These are phyloP conservation scores for Epinotia demarniana DNA, from an alignment of 2,888 invertebrate genomes.

Conservation along the genomic window DNA sequence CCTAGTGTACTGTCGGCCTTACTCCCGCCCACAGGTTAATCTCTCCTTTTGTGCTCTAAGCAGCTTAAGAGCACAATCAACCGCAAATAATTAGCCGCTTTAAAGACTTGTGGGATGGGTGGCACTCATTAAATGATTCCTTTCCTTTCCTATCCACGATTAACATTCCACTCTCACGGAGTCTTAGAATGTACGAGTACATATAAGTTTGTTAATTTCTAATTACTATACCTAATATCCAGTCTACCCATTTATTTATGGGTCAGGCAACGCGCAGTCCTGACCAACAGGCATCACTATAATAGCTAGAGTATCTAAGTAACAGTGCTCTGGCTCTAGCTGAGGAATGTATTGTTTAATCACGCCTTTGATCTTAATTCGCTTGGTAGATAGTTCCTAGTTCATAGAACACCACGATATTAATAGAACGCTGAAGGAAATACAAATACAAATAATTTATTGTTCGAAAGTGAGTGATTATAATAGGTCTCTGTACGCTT, in stretches of 20 bases:
- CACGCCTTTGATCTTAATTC: constrained; percentile 3
- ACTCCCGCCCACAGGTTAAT: constrained; percentile 33
- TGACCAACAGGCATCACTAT: constrained; percentile 12
- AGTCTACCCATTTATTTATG: constrained; percentile 16
- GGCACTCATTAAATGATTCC: constrained; percentile 17
- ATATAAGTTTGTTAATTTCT: not conserved
- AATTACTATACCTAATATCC: not conserved
- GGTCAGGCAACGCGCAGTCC: constrained; percentile 6
- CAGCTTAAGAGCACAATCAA: constrained; percentile 28
- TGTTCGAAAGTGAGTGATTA: too few species aligned
- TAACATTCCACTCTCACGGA: constrained; percentile 28
- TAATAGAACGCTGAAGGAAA: not conserved
- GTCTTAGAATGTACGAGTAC: constrained; percentile 12
- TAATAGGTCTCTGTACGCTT: too few species aligned
- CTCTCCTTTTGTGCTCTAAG: constrained; percentile 27
- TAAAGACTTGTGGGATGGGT: constrained; percentile 24
- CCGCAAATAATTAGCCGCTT: constrained; percentile 28
- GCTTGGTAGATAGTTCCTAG: not conserved
- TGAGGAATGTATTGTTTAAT: constrained; percentile 31
- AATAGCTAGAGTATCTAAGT: constrained; percentile 8
- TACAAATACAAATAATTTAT: too few species aligned
- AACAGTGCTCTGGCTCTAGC: not conserved
- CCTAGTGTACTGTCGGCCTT: constrained; percentile 48
- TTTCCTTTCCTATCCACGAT: constrained; percentile 15
- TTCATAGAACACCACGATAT: not conserved